Base-by-base conservation (phyloP, 1,140 invertebrate species). In the Stenopsyche tienmushanensis region DNA sequence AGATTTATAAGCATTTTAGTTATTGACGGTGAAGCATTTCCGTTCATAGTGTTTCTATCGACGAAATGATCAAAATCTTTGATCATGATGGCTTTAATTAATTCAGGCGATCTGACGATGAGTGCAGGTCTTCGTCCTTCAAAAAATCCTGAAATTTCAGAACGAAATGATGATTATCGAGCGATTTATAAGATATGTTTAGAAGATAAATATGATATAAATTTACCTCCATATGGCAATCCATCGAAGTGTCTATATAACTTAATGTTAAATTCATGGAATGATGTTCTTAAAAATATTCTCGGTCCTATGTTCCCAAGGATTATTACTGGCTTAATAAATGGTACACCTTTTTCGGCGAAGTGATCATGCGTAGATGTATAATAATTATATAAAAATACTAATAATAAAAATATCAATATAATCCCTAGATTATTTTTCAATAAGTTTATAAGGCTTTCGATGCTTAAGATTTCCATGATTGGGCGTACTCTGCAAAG, bases 61-160 rank as follows among this genome's bases (percentile, higher is more conserved):
- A 77, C 73, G 67, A 86, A 86, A 73, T 83, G 72, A 64, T 84
- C 80, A 73, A 84, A 85, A 72, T 86, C 83, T 70, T 79, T 77
- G 21, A 85, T 81, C 45, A 81, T 74, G 26, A 86, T 70, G 24
- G 75, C 68, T 73, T 84, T 85, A 0, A 86, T 79, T 9, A 86
- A 59, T 2, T 85, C 81, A 8, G 81, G 77, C 71, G 84, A 82
- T 65, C 77, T 67, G 0, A 84, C 49, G 26, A 79, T 73, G 17
- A 83, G 57, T 29, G 75, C 23, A 26, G 79, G 78, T 57, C 74
- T 74, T 45, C 77, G 69, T 21, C 82, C 78, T 66, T 83, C 80
- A 72, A 81, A 83, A 64, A 75, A 74, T 7, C 83, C 83, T 73
- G 66, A 72, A 72, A 74, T 70, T 42, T n/a, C n/a, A n/a, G n/a